Percentiles rank a stretch among this genome's conserved stretches.
Conservation (phyloP, 2,797 vertebrate genomes). For the Oceanodroma leucorhoa region DNA sequence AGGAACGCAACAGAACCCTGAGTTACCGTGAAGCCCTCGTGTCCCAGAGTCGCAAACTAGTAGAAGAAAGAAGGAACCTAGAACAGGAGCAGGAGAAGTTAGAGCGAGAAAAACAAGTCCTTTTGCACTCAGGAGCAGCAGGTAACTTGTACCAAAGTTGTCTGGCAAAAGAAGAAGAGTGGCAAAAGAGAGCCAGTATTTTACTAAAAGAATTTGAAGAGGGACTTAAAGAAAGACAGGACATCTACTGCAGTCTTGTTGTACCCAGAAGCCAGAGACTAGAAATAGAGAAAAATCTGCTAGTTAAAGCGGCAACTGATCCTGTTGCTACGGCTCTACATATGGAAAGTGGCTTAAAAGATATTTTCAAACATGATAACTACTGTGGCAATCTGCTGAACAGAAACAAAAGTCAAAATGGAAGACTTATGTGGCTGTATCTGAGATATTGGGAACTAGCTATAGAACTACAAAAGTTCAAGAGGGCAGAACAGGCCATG, state of each 20-base stretch:
- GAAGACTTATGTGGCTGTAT: conserved; percentile 96
- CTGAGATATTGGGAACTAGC: conserved; percentile 91
- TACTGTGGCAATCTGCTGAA: conserved; percentile 88
- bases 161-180: conserved; percentile 80
- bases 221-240: conserved; percentile 87
- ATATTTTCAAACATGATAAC: conserved; percentile 93
- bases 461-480: conserved; percentile 85
- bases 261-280: conserved; percentile 80
- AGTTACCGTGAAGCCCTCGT: conserved; percentile 88
- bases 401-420: conserved; percentile 86
- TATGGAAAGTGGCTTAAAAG: conserved; percentile 84
- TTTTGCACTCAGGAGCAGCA: conserved; percentile 75
- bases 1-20: conserved; percentile 86
- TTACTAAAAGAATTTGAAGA: conserved; percentile 85
- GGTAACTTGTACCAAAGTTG: conserved; percentile 76
- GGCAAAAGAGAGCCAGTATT: conserved; percentile 78
- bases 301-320: conserved; percentile 83
- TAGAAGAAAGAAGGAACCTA: conserved; percentile 86
- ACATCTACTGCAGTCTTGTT: conserved; percentile 87
- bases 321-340: conserved; percentile 79
- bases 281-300: conserved; percentile 88
- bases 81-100: conserved; percentile 83
- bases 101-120: conserved; percentile 79
- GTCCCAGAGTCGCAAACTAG: conserved; percentile 87
- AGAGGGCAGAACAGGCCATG: conserved; percentile 82